Base-by-base conservation (phyloP, 2,888 invertebrate species). In the Eupelmus urozonus region DNA sequence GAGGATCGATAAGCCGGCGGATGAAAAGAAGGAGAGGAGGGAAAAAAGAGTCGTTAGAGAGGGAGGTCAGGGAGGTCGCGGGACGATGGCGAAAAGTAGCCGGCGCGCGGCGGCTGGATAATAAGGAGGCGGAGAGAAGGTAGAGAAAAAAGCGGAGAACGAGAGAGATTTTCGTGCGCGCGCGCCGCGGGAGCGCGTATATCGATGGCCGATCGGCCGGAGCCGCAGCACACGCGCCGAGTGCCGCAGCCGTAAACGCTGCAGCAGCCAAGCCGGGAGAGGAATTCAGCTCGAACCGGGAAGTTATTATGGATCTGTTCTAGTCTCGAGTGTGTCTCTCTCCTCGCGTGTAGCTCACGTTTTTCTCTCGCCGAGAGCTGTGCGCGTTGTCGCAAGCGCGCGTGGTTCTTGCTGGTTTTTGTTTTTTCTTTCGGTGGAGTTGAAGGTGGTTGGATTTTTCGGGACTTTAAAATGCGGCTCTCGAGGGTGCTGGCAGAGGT, bases 201-300 rank as follows among this genome's bases (percentile, higher is more conserved):
- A 75, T 75, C 69, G 62, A 67, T 67, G 60, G 67, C 55, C 74
- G 51, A 69, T 69, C 69, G 69, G 18, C 23, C 23, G 45, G 34
- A 59, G 25, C 60, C 40, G 16, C 59, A 9, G 53, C 76, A 25
- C 63, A 53, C 51, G 42, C 55, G 69, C 40, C 51, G 13, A 25
- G 51, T 29, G 20, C 51, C 62, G 42, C 27, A n/a, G n/a, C n/a
- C n/a, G n/a, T n/a, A n/a, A n/a, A n/a, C 40, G 34, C 51, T 29
- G 25, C 57, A 16, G 63, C 55, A 5, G 29, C 29, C 27, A 55
- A 60, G 40, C 49, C 23, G 40, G 16, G 67, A 75, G 72, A 75
- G 72, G 72, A 63, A 55, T 72, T 55, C 55, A 55, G 42, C 51
- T 16, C 27, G 27, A 49, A 65, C 27, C 53, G 51, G 63, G 53